A percentile compares a stretch with the other conserved stretches of the same genome.
Evolutionary conservation across 2,888 invertebrate genomes (phyloP).

Genomic region (Linnaemya vulpina): DNA sequence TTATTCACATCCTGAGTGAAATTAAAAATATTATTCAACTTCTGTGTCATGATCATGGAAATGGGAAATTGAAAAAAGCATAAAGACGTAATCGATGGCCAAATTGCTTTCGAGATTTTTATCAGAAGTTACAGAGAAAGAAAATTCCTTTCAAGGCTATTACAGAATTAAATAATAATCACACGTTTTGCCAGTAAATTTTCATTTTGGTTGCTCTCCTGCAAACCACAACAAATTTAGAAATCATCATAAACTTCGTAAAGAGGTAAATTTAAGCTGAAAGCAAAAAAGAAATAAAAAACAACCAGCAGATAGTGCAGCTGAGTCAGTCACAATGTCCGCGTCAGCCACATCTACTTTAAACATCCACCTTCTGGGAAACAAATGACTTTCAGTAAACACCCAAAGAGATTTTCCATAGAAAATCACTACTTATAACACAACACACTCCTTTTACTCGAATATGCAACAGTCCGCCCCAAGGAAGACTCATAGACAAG

Average conservation of each 20-base stretch:
- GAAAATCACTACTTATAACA: slow-evolving; percentile 72
- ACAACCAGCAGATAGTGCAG: slow-evolving; percentile 53
- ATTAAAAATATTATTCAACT: slow-evolving; percentile 3
- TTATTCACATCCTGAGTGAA: too few relatives aligned
- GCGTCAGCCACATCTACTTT: slow-evolving; percentile 69
- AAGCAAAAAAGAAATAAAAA: slow-evolving; percentile 36
- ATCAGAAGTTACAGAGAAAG: slow-evolving; percentile 31
- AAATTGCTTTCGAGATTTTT: slow-evolving; percentile 45
- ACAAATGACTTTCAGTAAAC: slow-evolving; percentile 73
- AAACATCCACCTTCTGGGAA: slow-evolving; percentile 73
- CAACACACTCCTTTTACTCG: slow-evolving; percentile 70
- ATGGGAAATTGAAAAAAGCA: slow-evolving; percentile 20
- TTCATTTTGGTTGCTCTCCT: slow-evolving; percentile 31
- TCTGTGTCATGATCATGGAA: slow-evolving; percentile 35
- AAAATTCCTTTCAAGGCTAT: slow-evolving; percentile 70
- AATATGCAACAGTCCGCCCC: slow-evolving; percentile 59
- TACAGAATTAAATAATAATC: slow-evolving; percentile 65
- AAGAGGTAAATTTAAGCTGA: slow-evolving; percentile 8
- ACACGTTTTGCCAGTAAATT: slow-evolving; percentile 56
- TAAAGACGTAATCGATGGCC: slow-evolving; percentile 27
- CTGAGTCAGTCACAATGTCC: slow-evolving; percentile 47
- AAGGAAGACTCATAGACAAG: slow-evolving; percentile 45
- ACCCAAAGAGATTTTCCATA: slow-evolving; percentile 71
- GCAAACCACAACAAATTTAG: slow-evolving; percentile 59
- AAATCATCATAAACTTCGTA: slow-evolving; percentile 38